phyloP scores from a whole-genome alignment of 2,797 vertebrate genomes.

The Pampus argenteus region DNA sequence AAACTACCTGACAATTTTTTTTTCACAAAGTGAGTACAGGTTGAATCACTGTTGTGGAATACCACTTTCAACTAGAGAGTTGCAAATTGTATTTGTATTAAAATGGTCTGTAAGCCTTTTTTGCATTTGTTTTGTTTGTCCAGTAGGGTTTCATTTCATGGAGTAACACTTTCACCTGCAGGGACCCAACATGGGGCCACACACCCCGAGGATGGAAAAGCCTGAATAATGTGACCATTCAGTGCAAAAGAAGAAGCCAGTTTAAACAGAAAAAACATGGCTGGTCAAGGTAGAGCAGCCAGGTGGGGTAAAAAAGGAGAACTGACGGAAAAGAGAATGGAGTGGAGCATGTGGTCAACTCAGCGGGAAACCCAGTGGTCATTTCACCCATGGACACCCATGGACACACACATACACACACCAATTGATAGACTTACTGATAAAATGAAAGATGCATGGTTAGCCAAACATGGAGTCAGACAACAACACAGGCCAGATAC shows the following conservation, averaged over 20 bases:
- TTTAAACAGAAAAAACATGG: conserved; percentile 69
- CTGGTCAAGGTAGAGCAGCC: conserved; percentile 74
- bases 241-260: conserved; percentile 45
- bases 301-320: conserved; percentile 54
- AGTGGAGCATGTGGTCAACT: conserved; percentile 70
- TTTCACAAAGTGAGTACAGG: neutral
- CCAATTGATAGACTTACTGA: conserved; percentile 57
- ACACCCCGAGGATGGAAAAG: conserved; percentile 18
- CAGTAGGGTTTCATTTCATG: conserved; percentile 19
- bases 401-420: conserved; percentile 69
- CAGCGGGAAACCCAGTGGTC: conserved; percentile 71
- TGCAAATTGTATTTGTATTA: neutral
- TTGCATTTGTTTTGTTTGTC: conserved; percentile 26
- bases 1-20: neutral
- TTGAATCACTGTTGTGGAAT: neutral
- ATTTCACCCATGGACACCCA: conserved; percentile 81
- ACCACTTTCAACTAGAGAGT: neutral
- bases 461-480: conserved; percentile 71
- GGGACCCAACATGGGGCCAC: conserved; percentile 30
- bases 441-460: conserved; percentile 68
- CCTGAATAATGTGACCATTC: conserved; percentile 55
- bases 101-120: conserved; percentile 4
- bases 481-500: conserved; percentile 48
- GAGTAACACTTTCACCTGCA: conserved; percentile 37
- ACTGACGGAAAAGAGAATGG: conserved; percentile 41